Base-by-base conservation (phyloP, 2,888 invertebrate species). In the Galerucella pusilla region DNA sequence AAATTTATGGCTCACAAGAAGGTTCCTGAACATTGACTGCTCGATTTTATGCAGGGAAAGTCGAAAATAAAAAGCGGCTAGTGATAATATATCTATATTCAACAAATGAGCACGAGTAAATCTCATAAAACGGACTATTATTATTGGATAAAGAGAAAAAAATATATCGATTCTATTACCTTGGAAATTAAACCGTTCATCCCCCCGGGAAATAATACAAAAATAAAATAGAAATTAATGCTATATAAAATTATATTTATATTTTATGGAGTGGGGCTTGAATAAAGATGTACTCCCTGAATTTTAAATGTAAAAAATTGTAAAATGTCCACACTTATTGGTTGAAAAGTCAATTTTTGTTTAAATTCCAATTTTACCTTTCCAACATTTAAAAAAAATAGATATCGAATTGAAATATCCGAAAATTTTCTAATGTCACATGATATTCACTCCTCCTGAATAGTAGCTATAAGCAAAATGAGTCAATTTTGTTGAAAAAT, bases 181-280 rank as follows among this genome's bases (percentile, higher is more conserved):
- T 64, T 70, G 68, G 63, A 54, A 73, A 70, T 74, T 73, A 66
- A 76, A 75, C 73, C 75, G 66, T 54, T 75, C 66, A 76, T 63
- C 70, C 76, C 71, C 73, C 73, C 54, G 73, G 42, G 67, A 71
- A 73, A 64, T 71, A 76, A 67, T 63, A 52, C 65, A 60, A 54
- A 65, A 71, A 46, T 54, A 70, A 75, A 71, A 61, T 68, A 67
- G 73, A 70, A 71, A 68, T 65, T 52, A 72, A 71, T 35, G 20
- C 71, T 75, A 75, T 46, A 63, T 57, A 68, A 69, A 64, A 42
- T 46, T 49, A 14, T 72, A 12, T 54, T 70, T 25, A 52, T 28
- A 49, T 69, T 11, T 63, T 60, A 42, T 28, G 14, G 59, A 42
- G 7, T 25, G 60, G 25, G 45, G 46, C 42, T 25, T 9, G 42